Evolutionary conservation across 2,113 vertebrate species (phyloP).

Genomic region (Stegastes partitus): DNA sequence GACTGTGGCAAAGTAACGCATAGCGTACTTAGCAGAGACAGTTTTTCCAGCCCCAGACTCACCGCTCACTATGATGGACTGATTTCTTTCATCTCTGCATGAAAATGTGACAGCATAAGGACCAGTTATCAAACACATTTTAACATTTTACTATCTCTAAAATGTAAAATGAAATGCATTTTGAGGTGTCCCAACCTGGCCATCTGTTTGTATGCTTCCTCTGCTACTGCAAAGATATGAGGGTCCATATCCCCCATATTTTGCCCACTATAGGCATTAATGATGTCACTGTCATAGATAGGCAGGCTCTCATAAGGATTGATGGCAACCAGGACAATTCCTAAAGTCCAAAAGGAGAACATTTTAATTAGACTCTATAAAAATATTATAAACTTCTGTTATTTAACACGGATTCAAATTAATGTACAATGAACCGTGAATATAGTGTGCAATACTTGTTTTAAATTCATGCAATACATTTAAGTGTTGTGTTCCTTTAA

Average conservation of each 20-base stretch:
- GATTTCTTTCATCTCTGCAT: conserved; percentile 93
- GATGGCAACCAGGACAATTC: conserved; percentile 97
- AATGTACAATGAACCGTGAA: not conserved
- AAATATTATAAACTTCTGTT: not conserved
- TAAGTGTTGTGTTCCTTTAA: conserved; percentile 56
- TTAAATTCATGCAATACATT: not conserved
- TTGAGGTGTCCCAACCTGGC: conserved; percentile 86
- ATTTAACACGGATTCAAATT: not conserved
- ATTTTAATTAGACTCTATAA: not conserved
- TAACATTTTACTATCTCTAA: not conserved
- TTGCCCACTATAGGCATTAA: conserved; percentile 96
- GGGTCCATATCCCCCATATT: conserved; percentile 99
- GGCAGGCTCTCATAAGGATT: conserved; percentile 96
- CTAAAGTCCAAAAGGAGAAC: conserved; percentile 73
- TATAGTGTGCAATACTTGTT: not conserved
- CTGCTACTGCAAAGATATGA: conserved; percentile 98
- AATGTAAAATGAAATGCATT: not conserved
- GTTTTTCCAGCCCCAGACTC: conserved; percentile 99
- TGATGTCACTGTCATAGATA: conserved; percentile 97
- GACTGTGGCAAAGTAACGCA: conserved; percentile 97
- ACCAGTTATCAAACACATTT: not conserved
- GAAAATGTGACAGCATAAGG: not conserved
- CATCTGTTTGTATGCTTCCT: conserved; percentile 98
- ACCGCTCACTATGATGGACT: conserved; percentile 98
- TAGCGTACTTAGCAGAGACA: conserved; percentile 96